These are phyloP conservation scores for Drosophila diplacantha DNA, from an alignment of 2,888 invertebrate species.

Conservation along the genomic window DNA sequence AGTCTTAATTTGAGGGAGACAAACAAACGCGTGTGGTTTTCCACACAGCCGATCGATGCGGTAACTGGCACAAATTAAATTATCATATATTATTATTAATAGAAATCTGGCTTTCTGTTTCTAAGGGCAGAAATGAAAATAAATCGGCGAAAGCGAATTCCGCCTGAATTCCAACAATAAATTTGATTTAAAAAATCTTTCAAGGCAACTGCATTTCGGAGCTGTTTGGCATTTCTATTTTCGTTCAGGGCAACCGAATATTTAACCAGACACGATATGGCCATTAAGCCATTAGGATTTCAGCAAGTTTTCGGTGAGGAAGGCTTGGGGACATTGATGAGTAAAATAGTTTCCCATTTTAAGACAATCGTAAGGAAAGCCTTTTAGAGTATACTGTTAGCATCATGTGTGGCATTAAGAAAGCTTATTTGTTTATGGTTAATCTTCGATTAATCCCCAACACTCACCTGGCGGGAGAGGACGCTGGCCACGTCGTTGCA, in stretches of 20 bases:
- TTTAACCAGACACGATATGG: conserved; percentile 23
- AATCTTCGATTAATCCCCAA: background rate
- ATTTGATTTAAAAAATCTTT: conserved; percentile 15
- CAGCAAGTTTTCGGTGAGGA: background rate
- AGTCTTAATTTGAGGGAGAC: conserved; percentile 1
- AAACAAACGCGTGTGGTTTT: conserved; percentile 17
- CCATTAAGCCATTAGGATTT: conserved; percentile 34
- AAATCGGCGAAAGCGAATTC: background rate
- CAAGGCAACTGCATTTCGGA: conserved; percentile 1
- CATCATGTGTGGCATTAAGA: too few species aligned
- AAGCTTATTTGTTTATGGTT: background rate
- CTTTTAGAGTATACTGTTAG: too few species aligned
- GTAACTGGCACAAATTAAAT: conserved; percentile 26
- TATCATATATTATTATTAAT: conserved; percentile 23
- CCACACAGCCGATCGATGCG: conserved; percentile 29
- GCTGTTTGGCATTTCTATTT: conserved; percentile 11
- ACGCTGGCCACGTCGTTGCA: conserved; percentile 90
- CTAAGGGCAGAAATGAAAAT: conserved; percentile 5
- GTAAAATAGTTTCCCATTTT: too few species aligned
- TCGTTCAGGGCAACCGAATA: conserved; percentile 14
- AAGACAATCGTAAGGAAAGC: background rate
- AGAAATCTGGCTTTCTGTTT: conserved; percentile 9
- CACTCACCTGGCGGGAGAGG: conserved; percentile 82
- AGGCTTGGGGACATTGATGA: background rate
- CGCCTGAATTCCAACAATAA: background rate